Conservation (phyloP, 2,888 invertebrate species). For the Morpho helenor region DNA sequence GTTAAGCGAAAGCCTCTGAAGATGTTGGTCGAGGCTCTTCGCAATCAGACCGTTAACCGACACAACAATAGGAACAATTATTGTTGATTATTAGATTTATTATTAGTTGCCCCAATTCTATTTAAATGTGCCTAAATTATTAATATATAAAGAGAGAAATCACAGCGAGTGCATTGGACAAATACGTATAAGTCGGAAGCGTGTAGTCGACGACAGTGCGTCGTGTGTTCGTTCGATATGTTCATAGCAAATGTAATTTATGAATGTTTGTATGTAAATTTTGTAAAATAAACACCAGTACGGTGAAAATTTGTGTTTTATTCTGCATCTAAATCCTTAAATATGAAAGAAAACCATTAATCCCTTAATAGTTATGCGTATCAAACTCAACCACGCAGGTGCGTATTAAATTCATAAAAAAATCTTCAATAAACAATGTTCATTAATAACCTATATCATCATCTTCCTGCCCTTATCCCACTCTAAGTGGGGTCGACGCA, state of each 20-base stretch:
- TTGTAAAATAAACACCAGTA: constrained; percentile 65
- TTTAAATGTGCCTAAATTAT: constrained; percentile 7
- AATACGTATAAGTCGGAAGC: neutral
- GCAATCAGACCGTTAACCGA: too few species aligned
- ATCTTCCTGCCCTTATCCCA: too few species aligned
- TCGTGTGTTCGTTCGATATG: constrained; percentile 30
- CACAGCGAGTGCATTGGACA: constrained; percentile 1
- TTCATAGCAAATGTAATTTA: constrained; percentile 50
- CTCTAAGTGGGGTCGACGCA: too few species aligned
- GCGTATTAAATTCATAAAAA: too few species aligned
- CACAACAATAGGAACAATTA: too few species aligned
- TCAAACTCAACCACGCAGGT: too few species aligned
- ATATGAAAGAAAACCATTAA: neutral
- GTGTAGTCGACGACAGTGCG: neutral
- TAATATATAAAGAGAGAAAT: constrained; percentile 5
- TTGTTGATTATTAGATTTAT: too few species aligned
- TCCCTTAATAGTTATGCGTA: too few species aligned
- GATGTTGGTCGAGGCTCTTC: too few species aligned
- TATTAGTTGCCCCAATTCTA: neutral
- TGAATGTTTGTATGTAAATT: constrained; percentile 79
- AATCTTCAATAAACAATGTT: too few species aligned
- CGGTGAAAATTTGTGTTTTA: constrained; percentile 40
- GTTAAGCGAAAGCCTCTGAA: too few species aligned
- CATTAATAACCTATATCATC: too few species aligned
- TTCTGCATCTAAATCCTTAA: constrained; percentile 10